A percentile compares a stretch with the other conserved stretches of the same genome.
These are phyloP conservation scores for Acanthochromis polyacanthus DNA, from an alignment of 2,113 vertebrate species.

Conservation along the genomic window DNA sequence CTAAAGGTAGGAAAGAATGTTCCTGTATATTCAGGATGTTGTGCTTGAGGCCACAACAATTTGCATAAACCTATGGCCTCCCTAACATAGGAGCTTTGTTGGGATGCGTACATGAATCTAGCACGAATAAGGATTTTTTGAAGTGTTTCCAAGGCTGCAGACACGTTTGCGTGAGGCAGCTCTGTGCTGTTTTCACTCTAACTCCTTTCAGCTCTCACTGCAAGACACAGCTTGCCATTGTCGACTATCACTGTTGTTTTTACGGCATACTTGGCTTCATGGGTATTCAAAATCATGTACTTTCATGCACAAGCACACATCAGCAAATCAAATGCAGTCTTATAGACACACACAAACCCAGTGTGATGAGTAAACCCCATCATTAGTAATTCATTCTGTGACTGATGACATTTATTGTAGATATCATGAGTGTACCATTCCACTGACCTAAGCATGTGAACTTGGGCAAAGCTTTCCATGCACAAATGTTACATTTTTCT, in stretches of 20 bases:
- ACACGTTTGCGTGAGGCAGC: slow-evolving; percentile 59
- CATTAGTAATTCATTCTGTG: slow-evolving; percentile 25
- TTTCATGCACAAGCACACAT: slow-evolving; percentile 49
- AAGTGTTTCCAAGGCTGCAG: slow-evolving; percentile 73
- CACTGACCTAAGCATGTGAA: not conserved
- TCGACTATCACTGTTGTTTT: slow-evolving; percentile 46
- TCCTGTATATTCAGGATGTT: slow-evolving; percentile 13
- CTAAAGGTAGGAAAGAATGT: not conserved
- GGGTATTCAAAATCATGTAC: slow-evolving; percentile 62
- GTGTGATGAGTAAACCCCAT: slow-evolving; percentile 25
- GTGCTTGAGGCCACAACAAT: not conserved
- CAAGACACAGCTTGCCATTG: slow-evolving; percentile 74
- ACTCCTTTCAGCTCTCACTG: slow-evolving; percentile 29
- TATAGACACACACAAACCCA: slow-evolving; percentile 14
- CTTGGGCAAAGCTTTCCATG: not conserved
- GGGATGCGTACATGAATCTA: slow-evolving; percentile 39
- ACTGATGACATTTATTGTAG: slow-evolving; percentile 9
- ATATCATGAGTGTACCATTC: slow-evolving; percentile 4
- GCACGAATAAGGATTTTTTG: slow-evolving; percentile 42
- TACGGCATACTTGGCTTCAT: slow-evolving; percentile 45
- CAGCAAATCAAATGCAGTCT: not conserved
- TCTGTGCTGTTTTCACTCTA: slow-evolving; percentile 27
- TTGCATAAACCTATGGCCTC: slow-evolving; percentile 4
- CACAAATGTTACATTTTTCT: not conserved
- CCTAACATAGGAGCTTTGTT: slow-evolving; percentile 27